phyloP scores from a whole-genome alignment of 2,797 vertebrate genomes.

The Smutsia temminckii region DNA sequence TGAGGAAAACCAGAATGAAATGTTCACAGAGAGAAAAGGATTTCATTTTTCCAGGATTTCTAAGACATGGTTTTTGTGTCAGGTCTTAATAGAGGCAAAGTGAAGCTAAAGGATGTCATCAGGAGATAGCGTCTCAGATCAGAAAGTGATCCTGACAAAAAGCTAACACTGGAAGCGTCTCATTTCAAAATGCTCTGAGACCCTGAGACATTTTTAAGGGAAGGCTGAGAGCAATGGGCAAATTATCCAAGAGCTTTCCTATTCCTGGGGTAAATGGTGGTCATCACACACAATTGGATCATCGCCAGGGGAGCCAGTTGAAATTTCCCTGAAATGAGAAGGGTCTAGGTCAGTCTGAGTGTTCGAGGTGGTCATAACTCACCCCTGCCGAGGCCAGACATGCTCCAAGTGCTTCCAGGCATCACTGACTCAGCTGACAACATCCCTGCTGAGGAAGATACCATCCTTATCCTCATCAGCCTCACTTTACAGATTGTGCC shows the following conservation, averaged over 20 bases:
- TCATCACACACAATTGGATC: not conserved
- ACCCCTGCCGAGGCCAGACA: rapidly evolving
- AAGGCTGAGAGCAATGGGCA: not conserved
- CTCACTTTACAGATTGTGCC: not conserved
- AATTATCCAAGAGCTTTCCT: not conserved
- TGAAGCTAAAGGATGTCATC: not conserved
- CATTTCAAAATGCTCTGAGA: not conserved
- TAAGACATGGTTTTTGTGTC: not conserved
- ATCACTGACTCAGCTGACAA: not conserved
- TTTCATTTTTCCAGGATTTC: not conserved
- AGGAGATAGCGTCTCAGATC: not conserved
- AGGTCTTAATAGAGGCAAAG: conserved; percentile 14
- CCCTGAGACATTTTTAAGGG: not conserved
- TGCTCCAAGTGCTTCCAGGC: rapidly evolving
- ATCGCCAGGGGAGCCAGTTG: not conserved
- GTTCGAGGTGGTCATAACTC: rapidly evolving
- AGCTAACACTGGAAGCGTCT: not conserved
- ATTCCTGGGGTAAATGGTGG: rapidly evolving
- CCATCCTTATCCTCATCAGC: rapidly evolving
- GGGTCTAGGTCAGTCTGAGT: not conserved
- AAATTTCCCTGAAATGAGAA: not conserved
- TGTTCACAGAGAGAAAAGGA: not conserved
- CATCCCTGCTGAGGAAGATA: not conserved
- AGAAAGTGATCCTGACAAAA: conserved; percentile 8
- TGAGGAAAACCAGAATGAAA: not conserved